Evolutionary conservation across 2,888 invertebrate genomes (phyloP), one percentile per base, ranked within the genome.

Genomic region (Synanthedon andrenaeformis): DNA sequence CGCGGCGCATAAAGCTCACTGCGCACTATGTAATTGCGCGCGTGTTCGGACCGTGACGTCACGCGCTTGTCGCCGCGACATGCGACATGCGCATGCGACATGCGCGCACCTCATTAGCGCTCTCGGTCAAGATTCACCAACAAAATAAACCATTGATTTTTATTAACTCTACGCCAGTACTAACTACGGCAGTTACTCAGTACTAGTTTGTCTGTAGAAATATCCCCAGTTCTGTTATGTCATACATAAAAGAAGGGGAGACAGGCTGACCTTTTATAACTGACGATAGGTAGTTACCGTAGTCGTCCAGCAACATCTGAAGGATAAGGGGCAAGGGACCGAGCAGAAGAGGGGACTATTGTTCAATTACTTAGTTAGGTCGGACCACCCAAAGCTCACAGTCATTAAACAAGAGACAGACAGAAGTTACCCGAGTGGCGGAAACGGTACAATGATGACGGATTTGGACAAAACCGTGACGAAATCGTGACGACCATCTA

Each of bases 401-500:
- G 45, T 12, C 13, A 45, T 45, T 45, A 45, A 45, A 45, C 45
- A 5, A n/a, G 61, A 65, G 60, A 52, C 51, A 52, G 57, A 51
- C 56, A 49, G 41, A 14, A 54, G 55, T 57, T 54, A 51, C 42
- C 28, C 35, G 56, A 54, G 54, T 51, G 55, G 19, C 53, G 56
- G 54, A 57, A 57, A 54, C 53, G 49, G 53, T 19, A 8, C 42
- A 41, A 35, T 13, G 49, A 41, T 48, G n/a, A 42, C 42, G 13
- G 49, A 56, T 57, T 55, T 51, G 51, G 45, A 51, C 54, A 54
- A 51, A 53, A 51, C 50, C 61, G 61, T 60, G 62, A 63, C 65
- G 61, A 49, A 56, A 51, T 53, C 65, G 64, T 62, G 61, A 63
- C 66, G 59, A 41, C 14, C 45, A 54, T 35, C 35, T 10, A 10